Conservation (phyloP, 1,140 invertebrate genomes). For the Mercenaria mercenaria region DNA sequence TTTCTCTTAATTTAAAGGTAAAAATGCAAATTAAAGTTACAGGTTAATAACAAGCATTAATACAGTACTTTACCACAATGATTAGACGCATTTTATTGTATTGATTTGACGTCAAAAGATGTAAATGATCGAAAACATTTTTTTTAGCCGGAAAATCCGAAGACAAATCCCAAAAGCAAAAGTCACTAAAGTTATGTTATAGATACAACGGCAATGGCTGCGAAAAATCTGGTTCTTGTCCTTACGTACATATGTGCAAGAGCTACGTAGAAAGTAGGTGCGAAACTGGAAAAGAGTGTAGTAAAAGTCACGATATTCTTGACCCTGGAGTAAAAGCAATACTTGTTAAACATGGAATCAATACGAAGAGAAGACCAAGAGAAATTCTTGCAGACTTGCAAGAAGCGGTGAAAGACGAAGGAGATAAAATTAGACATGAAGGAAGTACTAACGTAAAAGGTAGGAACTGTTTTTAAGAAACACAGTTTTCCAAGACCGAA, state of each 20-base stretch:
- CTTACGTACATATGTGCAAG: constrained; percentile 29
- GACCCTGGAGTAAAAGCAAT: neutral
- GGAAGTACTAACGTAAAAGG: too few relatives aligned
- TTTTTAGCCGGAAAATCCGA: neutral
- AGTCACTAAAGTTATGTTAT: neutral
- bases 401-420: neutral
- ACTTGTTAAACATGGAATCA: constrained; percentile 41
- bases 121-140: too few relatives aligned
- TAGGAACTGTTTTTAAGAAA: too few relatives aligned
- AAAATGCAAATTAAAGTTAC: too few relatives aligned
- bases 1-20: too few relatives aligned
- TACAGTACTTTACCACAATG: too few relatives aligned
- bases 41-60: too few relatives aligned
- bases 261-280: constrained; percentile 5
- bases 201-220: neutral
- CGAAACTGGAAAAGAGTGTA: constrained; percentile 15
- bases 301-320: constrained; percentile 33
- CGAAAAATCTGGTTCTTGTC: neutral
- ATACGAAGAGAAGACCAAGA: constrained; percentile 26
- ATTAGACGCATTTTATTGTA: too few relatives aligned
- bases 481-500: too few relatives aligned
- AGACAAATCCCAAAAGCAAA: neutral
- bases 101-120: too few relatives aligned
- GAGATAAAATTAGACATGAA: neutral
- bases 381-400: constrained; percentile 39